These are phyloP conservation scores for Noctua comes DNA, from an alignment of 2,888 invertebrate species.

Conservation along the genomic window DNA sequence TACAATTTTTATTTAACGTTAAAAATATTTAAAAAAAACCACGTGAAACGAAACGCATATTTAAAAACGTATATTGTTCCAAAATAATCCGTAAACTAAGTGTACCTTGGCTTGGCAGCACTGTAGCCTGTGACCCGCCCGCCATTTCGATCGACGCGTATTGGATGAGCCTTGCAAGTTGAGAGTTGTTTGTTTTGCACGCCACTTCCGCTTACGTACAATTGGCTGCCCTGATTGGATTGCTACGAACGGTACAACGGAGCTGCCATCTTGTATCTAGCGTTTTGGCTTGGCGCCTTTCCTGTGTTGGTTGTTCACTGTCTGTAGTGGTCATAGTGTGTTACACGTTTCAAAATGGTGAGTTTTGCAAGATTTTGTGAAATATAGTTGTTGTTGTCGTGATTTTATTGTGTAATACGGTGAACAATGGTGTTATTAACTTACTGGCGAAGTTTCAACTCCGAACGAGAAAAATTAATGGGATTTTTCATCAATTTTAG, in stretches of 20 bases:
- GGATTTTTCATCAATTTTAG: conserved; percentile 92
- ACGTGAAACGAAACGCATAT: conserved; percentile 64
- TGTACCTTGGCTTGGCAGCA: conserved; percentile 84
- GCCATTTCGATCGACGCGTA: conserved; percentile 76
- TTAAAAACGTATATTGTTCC: conserved; percentile 54
- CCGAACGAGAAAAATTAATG: conserved; percentile 90
- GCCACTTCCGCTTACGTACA: conserved; percentile 79
- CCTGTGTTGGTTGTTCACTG: conserved; percentile 87
- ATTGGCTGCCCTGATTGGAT: conserved; percentile 77
- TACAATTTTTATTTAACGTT: neutral
- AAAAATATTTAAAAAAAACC: neutral
- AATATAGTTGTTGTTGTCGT: conserved; percentile 76
- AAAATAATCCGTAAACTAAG: conserved; percentile 54
- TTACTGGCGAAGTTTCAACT: conserved; percentile 91
- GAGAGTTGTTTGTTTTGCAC: conserved; percentile 71
- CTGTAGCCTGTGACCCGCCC: conserved; percentile 70
- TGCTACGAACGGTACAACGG: conserved; percentile 72
- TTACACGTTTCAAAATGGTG: conserved; percentile 91
- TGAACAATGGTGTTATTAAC: conserved; percentile 81
- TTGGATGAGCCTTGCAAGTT: conserved; percentile 72
- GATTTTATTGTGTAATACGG: conserved; percentile 79
- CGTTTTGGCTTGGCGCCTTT: conserved; percentile 90
- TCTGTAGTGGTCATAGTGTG: conserved; percentile 87
- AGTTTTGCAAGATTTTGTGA: conserved; percentile 89
- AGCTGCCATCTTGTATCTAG: conserved; percentile 87